Percentiles rank a stretch among this genome's conserved stretches.
Conservation (phyloP, 2,797 vertebrate species). For the Lophius americanus region DNA sequence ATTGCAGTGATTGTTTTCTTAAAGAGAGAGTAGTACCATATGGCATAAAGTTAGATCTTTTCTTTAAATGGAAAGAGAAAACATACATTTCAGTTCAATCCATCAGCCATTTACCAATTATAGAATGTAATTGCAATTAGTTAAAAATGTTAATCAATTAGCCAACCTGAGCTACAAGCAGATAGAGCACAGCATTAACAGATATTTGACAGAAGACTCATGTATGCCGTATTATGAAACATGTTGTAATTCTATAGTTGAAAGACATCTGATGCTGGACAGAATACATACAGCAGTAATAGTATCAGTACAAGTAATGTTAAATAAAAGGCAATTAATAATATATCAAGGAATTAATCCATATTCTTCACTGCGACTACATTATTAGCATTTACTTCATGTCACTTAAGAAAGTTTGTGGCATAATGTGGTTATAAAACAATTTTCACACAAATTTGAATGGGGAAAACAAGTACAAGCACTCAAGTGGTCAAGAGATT, state of each 20-base stretch:
- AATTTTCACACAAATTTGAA: constrained; percentile 38
- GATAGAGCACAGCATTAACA: constrained; percentile 70
- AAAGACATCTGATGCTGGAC: constrained; percentile 62
- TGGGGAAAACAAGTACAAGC: constrained; percentile 63
- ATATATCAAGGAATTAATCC: constrained; percentile 63
- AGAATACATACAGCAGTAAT: constrained; percentile 71
- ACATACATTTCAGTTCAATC: constrained; percentile 62
- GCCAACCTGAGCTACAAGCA: constrained; percentile 83
- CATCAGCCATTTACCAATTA: constrained; percentile 82
- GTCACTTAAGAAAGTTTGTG: constrained; percentile 45
- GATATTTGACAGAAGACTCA: constrained; percentile 64
- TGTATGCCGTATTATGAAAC: constrained; percentile 56
- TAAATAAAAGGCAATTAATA: constrained; percentile 76
- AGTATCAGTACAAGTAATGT: constrained; percentile 73
- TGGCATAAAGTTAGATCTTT: constrained; percentile 66
- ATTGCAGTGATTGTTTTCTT: constrained; percentile 71
- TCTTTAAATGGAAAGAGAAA: constrained; percentile 67
- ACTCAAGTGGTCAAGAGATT: constrained; percentile 60
- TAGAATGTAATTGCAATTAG: constrained; percentile 89
- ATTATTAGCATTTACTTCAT: constrained; percentile 48
- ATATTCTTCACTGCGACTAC: constrained; percentile 54
- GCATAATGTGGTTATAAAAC: constrained; percentile 50
- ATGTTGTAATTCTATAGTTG: constrained; percentile 56
- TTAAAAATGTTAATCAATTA: constrained; percentile 87
- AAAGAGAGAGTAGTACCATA: constrained; percentile 67